Conservation (phyloP, 2,797 vertebrate genomes). For the Oceanodroma leucorhoa region DNA sequence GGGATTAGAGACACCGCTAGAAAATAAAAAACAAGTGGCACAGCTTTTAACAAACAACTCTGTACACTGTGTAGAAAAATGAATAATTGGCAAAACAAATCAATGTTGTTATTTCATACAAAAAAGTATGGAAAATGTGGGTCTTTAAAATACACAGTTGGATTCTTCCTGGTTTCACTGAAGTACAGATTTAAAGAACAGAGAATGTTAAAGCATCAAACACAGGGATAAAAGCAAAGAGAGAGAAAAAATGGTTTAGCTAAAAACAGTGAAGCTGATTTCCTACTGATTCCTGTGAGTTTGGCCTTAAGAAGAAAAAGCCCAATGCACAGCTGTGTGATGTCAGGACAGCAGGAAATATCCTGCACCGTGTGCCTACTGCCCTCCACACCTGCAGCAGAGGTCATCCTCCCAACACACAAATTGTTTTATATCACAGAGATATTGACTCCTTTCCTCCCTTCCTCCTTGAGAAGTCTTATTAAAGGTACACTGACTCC, state of each 20-base stretch:
- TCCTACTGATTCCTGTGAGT: background rate
- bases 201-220: constrained; percentile 21
- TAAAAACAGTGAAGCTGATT: background rate
- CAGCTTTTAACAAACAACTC: constrained; percentile 22
- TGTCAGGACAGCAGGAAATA: background rate
- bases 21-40: constrained; percentile 52
- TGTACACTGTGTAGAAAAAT: background rate
- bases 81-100: constrained; percentile 53
- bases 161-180: background rate
- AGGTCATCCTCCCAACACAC: background rate
- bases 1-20: background rate
- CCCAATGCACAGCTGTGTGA: background rate
- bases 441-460: background rate
- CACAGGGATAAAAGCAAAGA: background rate
- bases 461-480: background rate
- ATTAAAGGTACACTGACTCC: background rate
- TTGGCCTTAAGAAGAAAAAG: background rate
- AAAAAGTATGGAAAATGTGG: constrained; percentile 17
- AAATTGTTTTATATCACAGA: background rate
- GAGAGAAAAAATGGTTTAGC: background rate
- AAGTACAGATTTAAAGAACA: background rate
- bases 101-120: constrained; percentile 23
- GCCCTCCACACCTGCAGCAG: background rate
- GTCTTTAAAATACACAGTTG: constrained; percentile 33
- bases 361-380: background rate